phyloP scores from a whole-genome alignment of 2,797 vertebrate genomes.

The Myotis findleyi region DNA sequence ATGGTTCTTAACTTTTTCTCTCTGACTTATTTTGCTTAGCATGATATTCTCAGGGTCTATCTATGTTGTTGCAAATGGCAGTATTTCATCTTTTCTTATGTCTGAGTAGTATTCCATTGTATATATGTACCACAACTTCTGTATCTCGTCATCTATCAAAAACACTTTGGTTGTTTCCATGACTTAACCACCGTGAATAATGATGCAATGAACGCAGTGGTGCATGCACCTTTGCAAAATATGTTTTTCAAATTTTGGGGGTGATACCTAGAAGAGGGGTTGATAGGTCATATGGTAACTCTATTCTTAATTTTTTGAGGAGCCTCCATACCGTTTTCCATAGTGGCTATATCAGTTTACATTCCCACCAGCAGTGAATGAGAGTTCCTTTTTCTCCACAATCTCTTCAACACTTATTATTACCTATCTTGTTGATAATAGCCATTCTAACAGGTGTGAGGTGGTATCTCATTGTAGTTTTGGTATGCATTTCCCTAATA shows the following conservation, averaged over 20 bases:
- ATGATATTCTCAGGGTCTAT: background rate
- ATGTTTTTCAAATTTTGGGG: background rate
- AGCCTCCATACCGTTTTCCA: background rate
- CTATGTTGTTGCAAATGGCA: background rate
- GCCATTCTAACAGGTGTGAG: background rate
- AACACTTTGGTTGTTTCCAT: background rate
- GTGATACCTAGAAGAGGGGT: background rate
- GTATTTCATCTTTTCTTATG: background rate
- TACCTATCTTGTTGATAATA: background rate
- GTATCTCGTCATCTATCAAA: background rate
- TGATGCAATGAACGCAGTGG: background rate
- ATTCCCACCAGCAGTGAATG: background rate
- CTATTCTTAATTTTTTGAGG: background rate
- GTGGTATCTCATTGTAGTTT: background rate
- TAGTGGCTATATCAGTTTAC: background rate
- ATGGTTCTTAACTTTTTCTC: background rate
- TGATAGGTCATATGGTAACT: background rate
- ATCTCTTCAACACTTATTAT: background rate
- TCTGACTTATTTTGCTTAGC: background rate
- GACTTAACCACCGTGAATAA: background rate
- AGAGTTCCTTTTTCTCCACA: background rate
- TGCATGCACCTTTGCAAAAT: background rate
- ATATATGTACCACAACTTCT: background rate
- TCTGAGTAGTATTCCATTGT: background rate
- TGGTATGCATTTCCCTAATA: background rate